phyloP scores from a whole-genome alignment of 2,113 vertebrate species.

The Esox niger region DNA sequence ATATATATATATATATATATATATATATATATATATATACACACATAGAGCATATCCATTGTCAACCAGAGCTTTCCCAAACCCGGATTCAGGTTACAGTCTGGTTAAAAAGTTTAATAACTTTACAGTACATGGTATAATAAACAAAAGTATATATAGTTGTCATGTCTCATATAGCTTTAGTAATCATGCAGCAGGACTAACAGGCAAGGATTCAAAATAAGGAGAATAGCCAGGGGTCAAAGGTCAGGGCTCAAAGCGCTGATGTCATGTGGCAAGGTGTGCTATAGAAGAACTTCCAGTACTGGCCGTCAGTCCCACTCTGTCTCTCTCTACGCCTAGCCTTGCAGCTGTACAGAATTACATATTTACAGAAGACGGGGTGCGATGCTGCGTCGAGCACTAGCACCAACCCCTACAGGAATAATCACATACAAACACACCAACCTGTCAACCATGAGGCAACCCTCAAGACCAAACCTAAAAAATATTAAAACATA shows the following conservation, averaged over 20 bases:
- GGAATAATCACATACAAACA: constrained; percentile 53
- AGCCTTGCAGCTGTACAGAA: constrained; percentile 82
- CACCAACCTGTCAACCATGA: constrained; percentile 53
- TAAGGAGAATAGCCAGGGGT: background rate
- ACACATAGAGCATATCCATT: too few species aligned
- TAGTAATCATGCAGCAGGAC: constrained; percentile 86
- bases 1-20: too few species aligned
- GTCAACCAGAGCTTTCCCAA: background rate
- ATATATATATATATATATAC: background rate
- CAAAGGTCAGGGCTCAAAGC: constrained; percentile 46
- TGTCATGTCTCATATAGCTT: constrained; percentile 67
- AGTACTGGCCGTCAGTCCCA: constrained; percentile 95
- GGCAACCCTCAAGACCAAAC: constrained; percentile 17
- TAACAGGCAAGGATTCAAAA: constrained; percentile 79
- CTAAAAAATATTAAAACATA: constrained; percentile 40
- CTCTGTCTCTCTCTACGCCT: constrained; percentile 60
- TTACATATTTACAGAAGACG: constrained; percentile 78
- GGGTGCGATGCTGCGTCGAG: constrained; percentile 28
- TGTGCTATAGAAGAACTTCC: constrained; percentile 69
- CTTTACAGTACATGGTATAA: constrained; percentile 56
- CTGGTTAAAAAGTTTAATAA: constrained; percentile 41
- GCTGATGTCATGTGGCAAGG: constrained; percentile 82
- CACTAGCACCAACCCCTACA: constrained; percentile 43
- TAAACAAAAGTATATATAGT: constrained; percentile 67
- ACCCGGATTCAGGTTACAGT: constrained; percentile 31